phyloP scores from a whole-genome alignment of 2,113 vertebrate species.

The Paramormyrops kingsleyae region DNA sequence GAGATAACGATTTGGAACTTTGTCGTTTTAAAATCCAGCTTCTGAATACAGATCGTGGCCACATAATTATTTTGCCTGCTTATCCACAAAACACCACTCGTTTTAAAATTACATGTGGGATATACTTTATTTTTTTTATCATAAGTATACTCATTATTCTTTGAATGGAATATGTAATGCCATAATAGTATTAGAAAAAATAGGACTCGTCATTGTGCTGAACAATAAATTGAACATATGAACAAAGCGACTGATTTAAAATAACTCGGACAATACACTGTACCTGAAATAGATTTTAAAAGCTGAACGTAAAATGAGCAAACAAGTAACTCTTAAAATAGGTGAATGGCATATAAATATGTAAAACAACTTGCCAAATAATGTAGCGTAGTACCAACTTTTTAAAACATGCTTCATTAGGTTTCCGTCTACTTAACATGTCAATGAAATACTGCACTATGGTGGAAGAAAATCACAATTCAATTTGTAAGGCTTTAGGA shows the following conservation, averaged over 20 bases:
- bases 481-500: conserved; percentile 4
- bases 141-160: neutral
- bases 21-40: neutral
- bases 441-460: neutral
- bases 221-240: neutral
- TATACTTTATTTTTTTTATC: neutral
- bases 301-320: neutral
- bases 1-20: neutral
- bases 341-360: neutral
- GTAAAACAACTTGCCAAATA: neutral
- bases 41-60: neutral
- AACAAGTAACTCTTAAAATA: neutral
- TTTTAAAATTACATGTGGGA: neutral
- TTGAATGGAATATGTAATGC: neutral
- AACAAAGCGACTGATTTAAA: neutral
- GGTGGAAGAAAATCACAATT: neutral
- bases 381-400: neutral
- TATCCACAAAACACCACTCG: neutral
- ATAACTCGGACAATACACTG: neutral
- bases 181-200: neutral
- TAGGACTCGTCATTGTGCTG: neutral
- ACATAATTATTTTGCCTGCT: neutral
- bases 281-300: neutral
- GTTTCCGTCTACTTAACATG: neutral
- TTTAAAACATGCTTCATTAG: neutral